phyloP scores from a whole-genome alignment of 2,888 invertebrate genomes.

The Agriopis aurantiaria region DNA sequence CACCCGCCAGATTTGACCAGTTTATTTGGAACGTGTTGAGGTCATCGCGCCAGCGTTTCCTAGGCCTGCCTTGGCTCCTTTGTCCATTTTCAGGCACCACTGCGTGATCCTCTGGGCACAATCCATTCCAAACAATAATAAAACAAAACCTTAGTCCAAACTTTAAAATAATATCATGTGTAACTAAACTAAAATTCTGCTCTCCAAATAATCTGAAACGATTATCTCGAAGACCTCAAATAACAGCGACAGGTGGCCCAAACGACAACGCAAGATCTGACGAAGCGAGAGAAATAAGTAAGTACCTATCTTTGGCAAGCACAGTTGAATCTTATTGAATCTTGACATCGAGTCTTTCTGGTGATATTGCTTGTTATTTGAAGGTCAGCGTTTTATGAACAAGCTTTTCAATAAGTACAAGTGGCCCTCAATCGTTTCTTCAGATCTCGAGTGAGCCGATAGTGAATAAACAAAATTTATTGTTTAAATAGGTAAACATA shows the following conservation, averaged over 20 bases:
- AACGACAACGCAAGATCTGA: background rate
- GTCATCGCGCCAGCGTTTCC: too few species aligned
- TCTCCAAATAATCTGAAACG: background rate
- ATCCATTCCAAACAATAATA: background rate
- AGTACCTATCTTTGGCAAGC: background rate
- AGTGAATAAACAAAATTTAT: background rate
- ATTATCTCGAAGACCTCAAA: background rate
- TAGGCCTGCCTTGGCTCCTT: too few species aligned
- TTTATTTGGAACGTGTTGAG: too few species aligned
- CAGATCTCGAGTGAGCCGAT: slow-evolving; percentile 1
- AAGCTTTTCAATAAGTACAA: slow-evolving; percentile 3
- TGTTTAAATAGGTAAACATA: background rate
- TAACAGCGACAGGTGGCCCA: slow-evolving; percentile 10
- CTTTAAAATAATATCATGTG: background rate
- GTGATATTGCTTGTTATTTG: slow-evolving; percentile 3
- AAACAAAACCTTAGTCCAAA: background rate
- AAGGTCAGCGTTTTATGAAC: slow-evolving; percentile 16
- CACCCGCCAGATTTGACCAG: too few species aligned
- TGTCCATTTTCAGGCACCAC: too few species aligned
- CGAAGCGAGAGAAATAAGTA: background rate
- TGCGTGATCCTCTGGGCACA: too few species aligned
- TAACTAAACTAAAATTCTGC: background rate
- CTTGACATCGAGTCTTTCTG: background rate
- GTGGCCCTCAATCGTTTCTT: background rate
- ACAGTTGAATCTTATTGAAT: slow-evolving; percentile 3